Evolutionary conservation across 2,888 invertebrate species (phyloP).

Genomic region (Leptogaster cylindrica): DNA sequence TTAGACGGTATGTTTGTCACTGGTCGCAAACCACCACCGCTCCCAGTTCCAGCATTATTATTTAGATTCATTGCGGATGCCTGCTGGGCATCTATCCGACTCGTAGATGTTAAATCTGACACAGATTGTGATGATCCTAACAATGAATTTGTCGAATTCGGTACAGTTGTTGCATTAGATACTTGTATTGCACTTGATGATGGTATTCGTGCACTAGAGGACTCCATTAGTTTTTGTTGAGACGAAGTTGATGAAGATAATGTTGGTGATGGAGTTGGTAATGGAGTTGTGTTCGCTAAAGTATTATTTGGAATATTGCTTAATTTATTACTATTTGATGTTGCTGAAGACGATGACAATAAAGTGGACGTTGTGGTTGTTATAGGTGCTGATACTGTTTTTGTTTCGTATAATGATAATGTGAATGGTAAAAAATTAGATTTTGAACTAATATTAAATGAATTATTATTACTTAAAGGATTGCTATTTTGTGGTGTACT

Average conservation of each 20-base stretch:
- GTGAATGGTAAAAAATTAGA: slow-evolving; percentile 47
- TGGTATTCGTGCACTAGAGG: slow-evolving; percentile 38
- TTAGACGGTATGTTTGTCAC: slow-evolving; percentile 42
- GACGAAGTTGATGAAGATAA: slow-evolving; percentile 47
- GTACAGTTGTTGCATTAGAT: slow-evolving; percentile 36
- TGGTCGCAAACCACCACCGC: slow-evolving; percentile 47
- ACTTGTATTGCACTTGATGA: slow-evolving; percentile 12
- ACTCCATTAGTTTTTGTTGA: slow-evolving; percentile 40
- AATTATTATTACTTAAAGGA: slow-evolving; percentile 38
- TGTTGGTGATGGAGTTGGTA: slow-evolving; percentile 51
- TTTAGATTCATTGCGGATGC: slow-evolving; percentile 35
- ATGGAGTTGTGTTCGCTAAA: slow-evolving; percentile 46
- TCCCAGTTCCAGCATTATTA: slow-evolving; percentile 53
- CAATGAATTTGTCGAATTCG: slow-evolving; percentile 35
- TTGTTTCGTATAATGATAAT: slow-evolving; percentile 42
- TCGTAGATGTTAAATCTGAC: slow-evolving; percentile 30
- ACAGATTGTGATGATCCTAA: slow-evolving; percentile 23
- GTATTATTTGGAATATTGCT: slow-evolving; percentile 43
- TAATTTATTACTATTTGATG: slow-evolving; percentile 46
- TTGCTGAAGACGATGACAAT: slow-evolving; percentile 49
- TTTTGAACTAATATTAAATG: slow-evolving; percentile 32
- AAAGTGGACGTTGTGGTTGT: slow-evolving; percentile 55
- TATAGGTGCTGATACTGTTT: slow-evolving; percentile 51
- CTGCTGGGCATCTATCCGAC: slow-evolving; percentile 43
- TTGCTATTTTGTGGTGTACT: slow-evolving; percentile 50